Evolutionary conservation across 35 echinoderm and acorn worm species (phyloP), one percentile per base, ranked within the genome.

Genomic region (Strongylocentrotus purpuratus): DNA sequence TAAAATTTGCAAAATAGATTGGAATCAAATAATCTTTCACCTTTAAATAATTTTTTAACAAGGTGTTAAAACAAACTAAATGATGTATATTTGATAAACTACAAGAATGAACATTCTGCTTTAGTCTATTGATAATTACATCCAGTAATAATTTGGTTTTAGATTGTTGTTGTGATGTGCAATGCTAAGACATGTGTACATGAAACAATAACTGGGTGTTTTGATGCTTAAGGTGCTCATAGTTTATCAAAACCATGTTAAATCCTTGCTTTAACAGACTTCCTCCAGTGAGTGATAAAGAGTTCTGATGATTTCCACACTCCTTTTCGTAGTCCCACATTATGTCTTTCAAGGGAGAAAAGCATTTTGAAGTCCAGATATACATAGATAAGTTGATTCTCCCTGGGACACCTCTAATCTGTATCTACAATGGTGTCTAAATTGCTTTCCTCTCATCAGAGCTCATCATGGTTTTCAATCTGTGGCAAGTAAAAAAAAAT

Each of bases 381-480:
- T 78, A 78, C 65, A 78, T 7, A 78, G 65, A 78, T 78, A 78
- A 78, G 65, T 78, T 78, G n/a, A 0, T 78, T 2, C 65, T 78
- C 65, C 28, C 65, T 7, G 65, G 7, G 65, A n/a, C 65, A 78
- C 65, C 65, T 78, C 65, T 78, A 78, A 78, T 78, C 65, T 78
- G 65, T 91, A 41, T 78, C 65, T 78, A 78, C 65, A 78, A 78
- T 28, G 20, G 65, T 78, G 65, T 78, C 65, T 78, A 47, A 47
- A 10, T 71, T 9, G 17, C 25, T 47, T 94, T 47, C 41, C 33
- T 95, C 31, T 86, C 70, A 32, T 95, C 94, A 95, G 86, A 95
- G 94, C 48, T 95, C 94, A 87, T 95, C 94, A 87, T 87, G 94
- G 14, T 47, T 46, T 28, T 70, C 47, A 58, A 71, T 70, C 46